phyloP scores from a whole-genome alignment of 2,113 vertebrate genomes.

The Pontoporia blainvillei region DNA sequence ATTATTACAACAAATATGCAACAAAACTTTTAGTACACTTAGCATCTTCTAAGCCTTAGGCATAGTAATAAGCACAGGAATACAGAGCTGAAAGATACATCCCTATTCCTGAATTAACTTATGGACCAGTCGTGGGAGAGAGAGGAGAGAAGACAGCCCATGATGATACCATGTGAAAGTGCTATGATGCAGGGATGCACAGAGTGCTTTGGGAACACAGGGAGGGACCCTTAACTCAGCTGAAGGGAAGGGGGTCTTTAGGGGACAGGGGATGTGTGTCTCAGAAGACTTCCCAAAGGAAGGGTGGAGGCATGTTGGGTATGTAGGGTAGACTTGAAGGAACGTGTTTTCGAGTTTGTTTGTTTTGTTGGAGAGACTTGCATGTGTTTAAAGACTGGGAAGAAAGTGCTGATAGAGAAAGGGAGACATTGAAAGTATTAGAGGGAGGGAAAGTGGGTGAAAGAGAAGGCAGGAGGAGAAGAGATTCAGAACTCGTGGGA shows the following conservation, averaged over 20 bases:
- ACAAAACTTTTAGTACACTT: neutral
- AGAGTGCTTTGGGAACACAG: neutral
- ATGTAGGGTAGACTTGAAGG: neutral
- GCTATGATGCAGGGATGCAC: accelerated
- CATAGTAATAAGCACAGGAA: neutral
- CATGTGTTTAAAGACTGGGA: neutral
- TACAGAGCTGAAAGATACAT: neutral
- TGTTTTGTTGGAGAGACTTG: neutral
- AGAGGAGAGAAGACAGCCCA: neutral
- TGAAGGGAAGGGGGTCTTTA: neutral
- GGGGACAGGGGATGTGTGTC: neutral
- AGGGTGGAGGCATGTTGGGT: neutral
- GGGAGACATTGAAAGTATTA: neutral
- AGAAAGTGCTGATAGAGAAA: neutral
- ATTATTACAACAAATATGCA: neutral
- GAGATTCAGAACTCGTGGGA: neutral
- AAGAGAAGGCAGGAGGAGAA: neutral
- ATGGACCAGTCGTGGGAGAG: neutral
- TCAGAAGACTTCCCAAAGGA: neutral
- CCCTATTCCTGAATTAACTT: neutral
- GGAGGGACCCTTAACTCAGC: neutral
- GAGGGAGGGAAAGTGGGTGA: neutral
- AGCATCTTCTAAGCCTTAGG: neutral
- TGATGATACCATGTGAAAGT: neutral
- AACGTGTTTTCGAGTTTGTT: neutral